phyloP scores from a whole-genome alignment of 2,888 invertebrate genomes.

The Campaea margaritaria region DNA sequence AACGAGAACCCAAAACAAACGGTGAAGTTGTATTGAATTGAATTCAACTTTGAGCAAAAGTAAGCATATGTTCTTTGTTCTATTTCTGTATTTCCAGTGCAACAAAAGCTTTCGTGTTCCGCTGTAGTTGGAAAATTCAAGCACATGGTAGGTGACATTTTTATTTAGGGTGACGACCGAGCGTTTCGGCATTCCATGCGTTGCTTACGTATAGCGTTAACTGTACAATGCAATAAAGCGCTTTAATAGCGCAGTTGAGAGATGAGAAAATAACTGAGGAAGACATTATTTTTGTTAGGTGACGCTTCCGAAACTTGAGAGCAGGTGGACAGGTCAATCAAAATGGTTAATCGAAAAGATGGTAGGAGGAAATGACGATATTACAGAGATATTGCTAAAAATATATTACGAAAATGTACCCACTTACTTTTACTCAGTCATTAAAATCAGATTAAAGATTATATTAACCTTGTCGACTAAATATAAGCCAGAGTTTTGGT shows the following conservation, averaged over 20 bases:
- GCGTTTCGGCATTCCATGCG: conserved; percentile 13
- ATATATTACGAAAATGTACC: no score
- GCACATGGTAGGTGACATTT: conserved; percentile 56
- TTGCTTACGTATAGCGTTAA: conserved; percentile 9
- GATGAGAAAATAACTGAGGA: conserved; percentile 13
- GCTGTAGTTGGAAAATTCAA: conserved; percentile 60
- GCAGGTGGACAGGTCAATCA: no score
- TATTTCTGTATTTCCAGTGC: conserved; percentile 43
- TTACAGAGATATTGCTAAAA: no score
- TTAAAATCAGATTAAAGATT: no score
- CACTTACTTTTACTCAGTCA: no score
- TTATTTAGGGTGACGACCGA: conserved; percentile 37
- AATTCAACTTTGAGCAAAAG: conserved; percentile 27
- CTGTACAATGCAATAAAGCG: conserved; percentile 15
- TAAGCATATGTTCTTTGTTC: conserved; percentile 49
- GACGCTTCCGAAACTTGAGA: no score
- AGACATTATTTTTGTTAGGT: conserved; percentile 1
- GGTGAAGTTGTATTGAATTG: conserved; percentile 37
- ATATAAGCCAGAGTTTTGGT: no score
- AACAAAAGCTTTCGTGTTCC: conserved; percentile 62
- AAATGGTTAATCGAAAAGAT: no score
- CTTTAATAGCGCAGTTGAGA: conserved; percentile 17
- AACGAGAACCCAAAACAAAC: conserved; percentile 24
- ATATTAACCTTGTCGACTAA: no score
- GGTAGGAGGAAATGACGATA: no score